These are phyloP conservation scores for Diadema setosum DNA, from an alignment of 35 echinoderm and acorn worm genomes.

Conservation along the genomic window DNA sequence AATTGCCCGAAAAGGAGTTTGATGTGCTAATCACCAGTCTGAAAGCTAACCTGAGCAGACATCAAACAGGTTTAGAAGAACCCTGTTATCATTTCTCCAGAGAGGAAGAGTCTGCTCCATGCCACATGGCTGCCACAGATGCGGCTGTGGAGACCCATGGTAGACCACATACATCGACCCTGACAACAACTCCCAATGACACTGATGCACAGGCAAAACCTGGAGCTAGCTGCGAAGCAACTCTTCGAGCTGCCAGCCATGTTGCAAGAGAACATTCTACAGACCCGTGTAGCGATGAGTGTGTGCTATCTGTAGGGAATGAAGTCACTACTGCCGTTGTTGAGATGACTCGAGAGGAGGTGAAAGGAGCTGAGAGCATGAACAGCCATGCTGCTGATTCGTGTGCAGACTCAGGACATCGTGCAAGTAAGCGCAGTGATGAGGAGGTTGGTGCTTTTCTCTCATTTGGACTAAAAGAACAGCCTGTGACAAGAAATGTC, in stretches of 20 bases:
- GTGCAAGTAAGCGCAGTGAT: background rate
- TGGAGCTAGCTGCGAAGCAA: no score
- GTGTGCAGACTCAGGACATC: background rate
- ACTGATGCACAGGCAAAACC: no score
- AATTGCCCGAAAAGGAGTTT: slow-evolving; percentile 7
- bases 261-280: no score
- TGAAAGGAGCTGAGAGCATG: background rate
- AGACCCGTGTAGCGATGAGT: no score
- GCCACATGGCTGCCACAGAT: slow-evolving; percentile 7
- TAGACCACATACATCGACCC: no score
- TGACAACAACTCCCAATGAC: no score
- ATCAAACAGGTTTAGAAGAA: no score
- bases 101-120: background rate
- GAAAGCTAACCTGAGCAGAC: no score
- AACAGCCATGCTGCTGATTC: background rate
- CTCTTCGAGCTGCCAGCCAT: no score
- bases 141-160: background rate
- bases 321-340: background rate
- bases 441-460: background rate
- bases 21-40: background rate
- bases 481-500: background rate
- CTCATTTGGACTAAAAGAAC: background rate
- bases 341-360: no score
- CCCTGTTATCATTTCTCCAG: background rate
- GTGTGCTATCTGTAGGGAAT: background rate